Evolutionary conservation across 2,888 invertebrate genomes (phyloP), one percentile per base, ranked within the genome.

Genomic region (Gibbula magus): DNA sequence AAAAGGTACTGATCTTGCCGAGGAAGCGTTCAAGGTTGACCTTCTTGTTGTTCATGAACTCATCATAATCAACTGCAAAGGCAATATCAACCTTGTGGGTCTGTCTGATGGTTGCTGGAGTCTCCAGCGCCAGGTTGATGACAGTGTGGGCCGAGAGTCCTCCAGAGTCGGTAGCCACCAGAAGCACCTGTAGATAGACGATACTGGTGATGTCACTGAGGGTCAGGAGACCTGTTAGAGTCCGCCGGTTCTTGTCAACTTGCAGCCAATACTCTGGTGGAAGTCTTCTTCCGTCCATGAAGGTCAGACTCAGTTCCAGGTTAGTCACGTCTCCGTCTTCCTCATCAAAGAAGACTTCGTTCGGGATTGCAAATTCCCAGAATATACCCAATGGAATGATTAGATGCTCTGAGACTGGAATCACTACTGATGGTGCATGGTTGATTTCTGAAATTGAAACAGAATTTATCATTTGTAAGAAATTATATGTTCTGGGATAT

Each of bases 241-340:
- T 35, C 10, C 39, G 70, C 13, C 39, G 29, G 70, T 70, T 70
- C 35, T 70, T 70, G 70, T 70, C 70, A 1, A 70, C 70, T 20
- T 70, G 70, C n/a, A 70, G 70, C 70, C 70, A 70, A 20, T 70
- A 70, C 20, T 70, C 70, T 10, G 70, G 70, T 16, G 70, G 70
- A 10, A 70, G 35, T 70, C 70, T 70, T 20, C 35, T 35, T 20
- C 70, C 32, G 18, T 70, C 70, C 39, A 70, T 70, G 70, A 70
- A 70, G 3, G 70, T 35, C 39, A 70, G 35, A 35, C 32, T 32
- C 70, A 70, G 13, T 20, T 70, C 70, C 29, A 70, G 70, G 70
- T 70, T 32, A 32, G 70, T 70, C 35, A 70, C 70, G 18, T 70
- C 70, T 10, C 70, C 70, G n/a, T 70, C 70, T 20, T 70, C 70